Evolutionary conservation across 2,113 vertebrate species (phyloP), one percentile per base, ranked within the genome.

Genomic region (Amazona vittata): DNA sequence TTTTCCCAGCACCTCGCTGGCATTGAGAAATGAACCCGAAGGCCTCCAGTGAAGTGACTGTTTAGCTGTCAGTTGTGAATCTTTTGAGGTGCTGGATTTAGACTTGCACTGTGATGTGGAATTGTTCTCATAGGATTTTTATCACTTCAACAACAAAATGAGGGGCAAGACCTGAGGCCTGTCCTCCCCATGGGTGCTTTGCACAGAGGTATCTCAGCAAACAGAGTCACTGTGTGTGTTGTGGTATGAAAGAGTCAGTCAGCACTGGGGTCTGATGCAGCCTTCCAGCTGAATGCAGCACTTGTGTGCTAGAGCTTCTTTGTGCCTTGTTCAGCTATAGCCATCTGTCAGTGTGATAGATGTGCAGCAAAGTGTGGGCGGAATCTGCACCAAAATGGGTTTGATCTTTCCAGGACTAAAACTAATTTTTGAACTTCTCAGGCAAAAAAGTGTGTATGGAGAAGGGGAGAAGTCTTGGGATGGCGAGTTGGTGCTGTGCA

Each of bases 311-410:
- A 81, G 69, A n/a, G 52, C n/a, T 29, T 26, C 94, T 94, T 82
- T 96, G 95, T 96, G 94, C 94, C 84, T 87, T 89, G 84, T 84
- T 79, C 35, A 24, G 74, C 77, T 37, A 10, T 29, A 71, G 74
- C 84, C 84, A 26, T 43, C 84, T 65, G 11, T 87, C 81, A 33
- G 70, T 6, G 35, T 8, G 88, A 46, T 6, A 15, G 67, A 44
- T 41, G 59, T 21, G 41, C 82, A 85, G 75, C 49, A 67, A n/a
- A 55, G 67, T 11, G 5, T 0, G 0, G 77, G 49, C 75, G 78
- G 39, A 31, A 28, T 7, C 35, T 37, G 73, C 44, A 25, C 46
- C 76, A 44, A 39, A 69, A 9, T 1, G 21, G 31, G 29, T 10
- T 37, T 83, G 71, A 31, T 41, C 59, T 83, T 59, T n/a, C 20